phyloP scores from a whole-genome alignment of 2,113 vertebrate species.

The Melanocharis versteri region DNA sequence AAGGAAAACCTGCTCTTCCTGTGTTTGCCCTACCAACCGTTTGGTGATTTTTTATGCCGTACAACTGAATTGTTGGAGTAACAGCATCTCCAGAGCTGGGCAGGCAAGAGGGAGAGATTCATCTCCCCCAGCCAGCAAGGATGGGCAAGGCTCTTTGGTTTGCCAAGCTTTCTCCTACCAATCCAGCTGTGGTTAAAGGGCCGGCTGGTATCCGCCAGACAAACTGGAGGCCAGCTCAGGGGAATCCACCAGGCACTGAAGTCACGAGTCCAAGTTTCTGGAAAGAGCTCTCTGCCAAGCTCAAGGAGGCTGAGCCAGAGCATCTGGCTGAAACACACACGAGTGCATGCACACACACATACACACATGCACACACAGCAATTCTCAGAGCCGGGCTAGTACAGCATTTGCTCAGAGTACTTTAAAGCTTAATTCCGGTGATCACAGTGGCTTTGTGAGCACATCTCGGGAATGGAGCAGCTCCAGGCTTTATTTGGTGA shows the following conservation, averaged over 20 bases:
- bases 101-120: background rate
- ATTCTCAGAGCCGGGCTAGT: constrained; percentile 20
- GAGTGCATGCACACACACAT: background rate
- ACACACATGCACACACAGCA: background rate
- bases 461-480: background rate
- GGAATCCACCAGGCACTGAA: background rate
- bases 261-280: background rate
- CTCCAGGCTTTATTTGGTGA: constrained; percentile 5
- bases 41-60: fast-evolving
- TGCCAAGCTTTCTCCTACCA: background rate
- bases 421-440: background rate
- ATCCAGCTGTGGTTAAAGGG: background rate
- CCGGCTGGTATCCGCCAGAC: background rate
- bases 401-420: constrained; percentile 2
- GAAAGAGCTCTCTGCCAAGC: background rate
- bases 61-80: background rate
- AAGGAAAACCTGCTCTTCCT: background rate
- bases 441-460: background rate
- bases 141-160: background rate
- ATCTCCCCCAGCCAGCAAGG: background rate
- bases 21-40: background rate
- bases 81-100: background rate
- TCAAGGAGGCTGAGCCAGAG: background rate
- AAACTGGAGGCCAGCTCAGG: background rate
- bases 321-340: background rate